Conservation (phyloP, 2,797 vertebrate genomes). For the Sebastes dallii region DNA sequence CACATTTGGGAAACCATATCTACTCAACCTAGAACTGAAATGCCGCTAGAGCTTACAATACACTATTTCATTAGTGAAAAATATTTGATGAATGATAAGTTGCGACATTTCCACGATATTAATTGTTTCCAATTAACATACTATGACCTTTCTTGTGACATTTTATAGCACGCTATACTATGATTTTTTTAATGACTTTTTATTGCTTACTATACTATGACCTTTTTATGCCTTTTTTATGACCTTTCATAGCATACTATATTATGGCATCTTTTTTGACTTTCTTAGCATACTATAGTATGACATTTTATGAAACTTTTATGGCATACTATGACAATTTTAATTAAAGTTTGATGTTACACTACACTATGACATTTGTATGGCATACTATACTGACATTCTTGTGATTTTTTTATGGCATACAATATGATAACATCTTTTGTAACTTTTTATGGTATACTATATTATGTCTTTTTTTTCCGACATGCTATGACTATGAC, state of each 20-base stretch:
- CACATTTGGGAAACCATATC: not conserved
- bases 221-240: not conserved
- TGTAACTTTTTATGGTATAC: not conserved
- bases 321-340: not conserved
- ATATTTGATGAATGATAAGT: not conserved
- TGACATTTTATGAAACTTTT: too few species aligned
- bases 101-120: not conserved
- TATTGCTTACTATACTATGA: too few species aligned
- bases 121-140: not conserved
- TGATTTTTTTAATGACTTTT: too few species aligned
- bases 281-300: too few species aligned
- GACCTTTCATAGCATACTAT: accelerated
- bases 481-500: too few species aligned
- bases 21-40: not conserved
- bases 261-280: too few species aligned
- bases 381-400: not conserved
- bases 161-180: not conserved
- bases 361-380: not conserved
- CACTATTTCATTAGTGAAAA: not conserved
- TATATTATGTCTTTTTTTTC: not conserved
- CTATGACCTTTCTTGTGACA: not conserved
- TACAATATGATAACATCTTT: not conserved
- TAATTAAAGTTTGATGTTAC: too few species aligned
- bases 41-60: not conserved
- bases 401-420: not conserved